Evolutionary conservation across 92 coral and sea anemone species (phyloP), one percentile per base, ranked within the genome.

Genomic region (Scolanthus callimorphus): DNA sequence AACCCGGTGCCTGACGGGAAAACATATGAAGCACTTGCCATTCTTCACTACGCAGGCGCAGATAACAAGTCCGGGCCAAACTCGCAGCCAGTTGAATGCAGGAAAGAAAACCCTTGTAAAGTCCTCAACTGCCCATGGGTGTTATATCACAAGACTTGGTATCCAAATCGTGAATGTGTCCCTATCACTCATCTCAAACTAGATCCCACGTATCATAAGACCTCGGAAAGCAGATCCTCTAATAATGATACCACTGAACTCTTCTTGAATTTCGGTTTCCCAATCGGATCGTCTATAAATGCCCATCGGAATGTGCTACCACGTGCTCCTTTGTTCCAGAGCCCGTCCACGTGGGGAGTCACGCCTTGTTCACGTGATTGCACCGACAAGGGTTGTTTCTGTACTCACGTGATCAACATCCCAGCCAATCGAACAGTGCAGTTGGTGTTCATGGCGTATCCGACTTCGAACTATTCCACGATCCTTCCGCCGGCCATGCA

Each of bases 351-450:
- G 9, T 82, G 89, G 89, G 83, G 68, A n/a, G 48, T 10, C 27
- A 55, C 67, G 27, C 89, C 80, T 11, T 82, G 89, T 59, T 2
- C 82, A 22, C 30, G 47, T 11, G 62, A 82, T 20, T 63, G 82
- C 52, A 29, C n/a, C 10, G 65, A 60, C 17, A 63, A 43, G 22
- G 89, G 89, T 2, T 76, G 79, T 29, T 25, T 57, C 31, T 81
- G 88, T 51, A 63, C 89, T 0, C 47, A 82, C 62, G 64, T 82
- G 25, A 29, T 82, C 25, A 70, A 49, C 60, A 51, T 82, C 3
- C 89, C 89, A 31, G 43, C 75, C 39, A 82, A 82, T 55, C 69
- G 55, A 61, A 76, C 71, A 20, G 27, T 82, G 25, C 89, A 82
- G 60, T 29, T 76, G 44, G 89, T 76, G 12, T 12, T 82, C 61